phyloP scores from a whole-genome alignment of 2,888 invertebrate genomes.

The Sicus ferrugineus region DNA sequence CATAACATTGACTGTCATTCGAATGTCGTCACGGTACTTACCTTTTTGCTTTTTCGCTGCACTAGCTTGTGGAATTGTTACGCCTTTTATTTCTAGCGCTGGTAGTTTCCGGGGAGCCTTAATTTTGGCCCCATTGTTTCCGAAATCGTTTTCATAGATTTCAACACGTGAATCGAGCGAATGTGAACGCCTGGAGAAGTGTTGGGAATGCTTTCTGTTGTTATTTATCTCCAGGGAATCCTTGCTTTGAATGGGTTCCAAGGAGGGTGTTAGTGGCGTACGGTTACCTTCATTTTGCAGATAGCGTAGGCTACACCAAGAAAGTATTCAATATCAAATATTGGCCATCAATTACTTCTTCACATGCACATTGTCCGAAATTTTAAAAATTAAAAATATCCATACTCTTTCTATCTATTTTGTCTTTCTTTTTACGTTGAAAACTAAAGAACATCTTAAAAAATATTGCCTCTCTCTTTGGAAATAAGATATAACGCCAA shows the following conservation, averaged over 20 bases:
- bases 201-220: conserved; percentile 6
- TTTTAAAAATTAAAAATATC: no score
- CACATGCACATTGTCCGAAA: no score
- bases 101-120: conserved; percentile 43
- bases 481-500: no score
- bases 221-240: conserved; percentile 27
- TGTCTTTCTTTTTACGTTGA: no score
- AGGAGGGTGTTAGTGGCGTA: conserved; percentile 60
- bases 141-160: conserved; percentile 32
- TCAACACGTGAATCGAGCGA: conserved; percentile 46
- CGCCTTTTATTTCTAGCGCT: conserved; percentile 43
- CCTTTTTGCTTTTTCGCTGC: background rate
- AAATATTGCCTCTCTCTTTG: no score
- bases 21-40: background rate
- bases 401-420: no score
- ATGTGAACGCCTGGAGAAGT: conserved; percentile 42
- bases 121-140: conserved; percentile 25
- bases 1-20: background rate
- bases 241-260: conserved; percentile 54
- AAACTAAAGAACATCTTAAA: no score
- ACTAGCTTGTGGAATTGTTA: conserved; percentile 13
- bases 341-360: no score
- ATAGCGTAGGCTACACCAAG: conserved; percentile 69
- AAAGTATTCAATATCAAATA: background rate
- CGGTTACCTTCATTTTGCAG: conserved; percentile 67